phyloP scores from a whole-genome alignment of 2,113 vertebrate genomes.

The Thamnaconus septentrionalis region DNA sequence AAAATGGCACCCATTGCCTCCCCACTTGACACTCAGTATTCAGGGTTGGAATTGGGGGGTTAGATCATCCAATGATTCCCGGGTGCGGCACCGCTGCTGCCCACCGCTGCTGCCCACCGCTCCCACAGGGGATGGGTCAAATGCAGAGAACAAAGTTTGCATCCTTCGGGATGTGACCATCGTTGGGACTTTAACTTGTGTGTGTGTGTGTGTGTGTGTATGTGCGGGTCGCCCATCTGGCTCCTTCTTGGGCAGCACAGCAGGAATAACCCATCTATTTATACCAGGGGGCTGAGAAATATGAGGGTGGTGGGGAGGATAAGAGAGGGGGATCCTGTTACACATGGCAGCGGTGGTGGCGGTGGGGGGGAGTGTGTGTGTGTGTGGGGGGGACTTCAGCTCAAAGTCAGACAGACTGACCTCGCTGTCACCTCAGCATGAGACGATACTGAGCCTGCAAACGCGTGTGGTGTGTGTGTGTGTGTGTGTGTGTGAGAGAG shows the following conservation, averaged over 20 bases:
- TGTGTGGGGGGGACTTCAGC: conserved; percentile 74
- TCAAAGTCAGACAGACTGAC: conserved; percentile 90
- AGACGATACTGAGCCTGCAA: conserved; percentile 77
- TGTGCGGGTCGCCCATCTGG: no score
- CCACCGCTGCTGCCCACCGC: no score
- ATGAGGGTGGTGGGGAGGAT: conserved; percentile 31
- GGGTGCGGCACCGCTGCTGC: no score
- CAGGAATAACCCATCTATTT: conserved; percentile 73
- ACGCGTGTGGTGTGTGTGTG: conserved; percentile 26
- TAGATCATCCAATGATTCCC: no score
- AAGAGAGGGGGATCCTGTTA: conserved; percentile 66
- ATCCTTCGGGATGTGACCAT: no score
- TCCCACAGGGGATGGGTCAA: no score
- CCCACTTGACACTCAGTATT: no score
- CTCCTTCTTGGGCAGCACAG: conserved; percentile 28
- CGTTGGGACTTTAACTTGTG: no score
- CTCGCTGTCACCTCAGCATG: conserved; percentile 81
- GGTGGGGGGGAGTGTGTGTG: conserved; percentile 22
- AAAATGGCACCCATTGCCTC: no score
- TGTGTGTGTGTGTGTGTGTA: no score
- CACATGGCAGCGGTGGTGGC: conserved; percentile 70
- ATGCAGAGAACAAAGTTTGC: no score
- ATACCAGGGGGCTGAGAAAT: conserved; percentile 62
- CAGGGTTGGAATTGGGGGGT: no score
- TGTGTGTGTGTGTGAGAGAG: conserved; percentile 3